A percentile compares a stretch with the other conserved stretches of the same genome.
These are phyloP conservation scores for Gallinago stenura DNA, from an alignment of 2,797 vertebrate genomes.

Conservation along the genomic window DNA sequence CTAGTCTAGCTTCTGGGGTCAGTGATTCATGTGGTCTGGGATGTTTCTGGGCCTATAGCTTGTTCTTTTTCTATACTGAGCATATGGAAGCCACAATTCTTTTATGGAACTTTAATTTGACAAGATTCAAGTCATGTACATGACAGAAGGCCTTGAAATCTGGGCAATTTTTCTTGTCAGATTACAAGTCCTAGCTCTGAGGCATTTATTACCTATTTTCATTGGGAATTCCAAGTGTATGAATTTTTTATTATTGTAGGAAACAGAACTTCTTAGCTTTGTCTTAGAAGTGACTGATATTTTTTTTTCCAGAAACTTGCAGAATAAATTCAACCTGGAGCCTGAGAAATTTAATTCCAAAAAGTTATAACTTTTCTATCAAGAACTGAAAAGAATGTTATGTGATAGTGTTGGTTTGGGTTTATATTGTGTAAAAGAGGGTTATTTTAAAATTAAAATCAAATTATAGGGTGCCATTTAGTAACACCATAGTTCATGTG, in stretches of 20 bases:
- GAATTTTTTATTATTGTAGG: background rate
- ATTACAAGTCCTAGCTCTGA: background rate
- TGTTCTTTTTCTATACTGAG: background rate
- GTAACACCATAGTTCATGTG: background rate
- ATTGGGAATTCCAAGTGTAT: background rate
- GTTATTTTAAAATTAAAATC: constrained; percentile 4
- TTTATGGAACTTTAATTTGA: background rate
- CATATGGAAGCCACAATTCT: background rate
- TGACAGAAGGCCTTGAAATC: constrained; percentile 32
- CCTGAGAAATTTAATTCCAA: background rate
- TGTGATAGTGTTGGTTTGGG: background rate
- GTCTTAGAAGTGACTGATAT: background rate
- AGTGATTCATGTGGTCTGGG: background rate
- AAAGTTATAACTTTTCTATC: background rate
- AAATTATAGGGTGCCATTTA: background rate
- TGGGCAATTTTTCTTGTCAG: background rate
- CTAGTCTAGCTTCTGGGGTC: background rate
- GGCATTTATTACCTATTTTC: background rate
- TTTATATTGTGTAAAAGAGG: background rate
- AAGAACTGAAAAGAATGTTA: background rate
- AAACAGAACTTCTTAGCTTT: background rate
- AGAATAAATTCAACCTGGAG: background rate
- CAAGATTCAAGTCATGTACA: background rate
- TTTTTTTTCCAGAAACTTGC: background rate
- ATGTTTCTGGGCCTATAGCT: background rate